Conservation (phyloP, 2,888 invertebrate species). For the Watsonalla binaria region DNA sequence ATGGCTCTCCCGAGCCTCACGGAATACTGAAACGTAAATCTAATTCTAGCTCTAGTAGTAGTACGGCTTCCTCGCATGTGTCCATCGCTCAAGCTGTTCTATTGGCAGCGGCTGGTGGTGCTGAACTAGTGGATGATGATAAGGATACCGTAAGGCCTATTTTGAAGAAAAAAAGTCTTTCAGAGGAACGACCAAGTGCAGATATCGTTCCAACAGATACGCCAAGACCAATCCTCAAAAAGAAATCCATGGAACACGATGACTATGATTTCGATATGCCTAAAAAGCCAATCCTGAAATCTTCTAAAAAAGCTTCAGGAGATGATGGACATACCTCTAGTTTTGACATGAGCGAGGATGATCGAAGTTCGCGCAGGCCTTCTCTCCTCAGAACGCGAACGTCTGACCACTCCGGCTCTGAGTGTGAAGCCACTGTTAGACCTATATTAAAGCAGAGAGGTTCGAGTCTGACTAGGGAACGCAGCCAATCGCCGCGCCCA, state of each 20-base stretch:
- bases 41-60: constrained; percentile 82
- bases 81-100: constrained; percentile 84
- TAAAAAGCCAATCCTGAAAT: constrained; percentile 87
- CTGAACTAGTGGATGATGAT: constrained; percentile 75
- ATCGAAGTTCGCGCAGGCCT: constrained; percentile 76
- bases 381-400: constrained; percentile 77
- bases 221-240: constrained; percentile 90
- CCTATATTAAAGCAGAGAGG: constrained; percentile 83
- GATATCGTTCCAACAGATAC: constrained; percentile 67
- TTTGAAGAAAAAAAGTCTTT: constrained; percentile 88
- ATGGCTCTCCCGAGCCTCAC: constrained; percentile 84
- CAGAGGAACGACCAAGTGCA: constrained; percentile 81
- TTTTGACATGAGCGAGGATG: constrained; percentile 77
- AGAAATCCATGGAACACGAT: constrained; percentile 88
- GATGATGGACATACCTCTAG: constrained; percentile 79
- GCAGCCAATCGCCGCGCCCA: constrained; percentile 80
- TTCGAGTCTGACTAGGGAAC: constrained; percentile 79
- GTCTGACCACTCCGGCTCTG: constrained; percentile 75
- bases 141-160: constrained; percentile 85
- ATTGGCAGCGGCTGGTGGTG: constrained; percentile 81
- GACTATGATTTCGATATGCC: constrained; percentile 86
- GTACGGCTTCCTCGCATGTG: constrained; percentile 81
- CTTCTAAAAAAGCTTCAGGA: constrained; percentile 82
- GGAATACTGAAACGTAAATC: constrained; percentile 89
- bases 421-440: constrained; percentile 77